Conservation (phyloP, 2,797 vertebrate genomes). For the Paedocypris micromegethes region DNA sequence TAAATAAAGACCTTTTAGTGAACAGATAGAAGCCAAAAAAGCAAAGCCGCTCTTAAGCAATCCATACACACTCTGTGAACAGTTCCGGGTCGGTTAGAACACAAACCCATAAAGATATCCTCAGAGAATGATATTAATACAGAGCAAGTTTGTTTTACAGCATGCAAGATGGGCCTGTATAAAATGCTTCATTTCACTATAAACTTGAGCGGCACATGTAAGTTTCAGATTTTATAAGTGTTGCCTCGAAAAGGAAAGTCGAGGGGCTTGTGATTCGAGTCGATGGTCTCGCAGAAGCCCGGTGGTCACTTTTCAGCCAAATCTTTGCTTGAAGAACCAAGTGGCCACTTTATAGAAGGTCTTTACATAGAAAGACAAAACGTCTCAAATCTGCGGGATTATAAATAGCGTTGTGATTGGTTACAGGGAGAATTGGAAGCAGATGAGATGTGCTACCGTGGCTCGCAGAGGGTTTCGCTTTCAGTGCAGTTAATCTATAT, state of each 20-base stretch:
- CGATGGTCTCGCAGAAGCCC: too few relatives aligned
- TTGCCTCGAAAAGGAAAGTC: too few relatives aligned
- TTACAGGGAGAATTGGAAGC: constrained; percentile 87
- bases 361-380: constrained; percentile 86
- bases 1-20: neutral
- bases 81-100: constrained; percentile 62
- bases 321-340: constrained; percentile 57
- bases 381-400: constrained; percentile 87
- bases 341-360: constrained; percentile 82
- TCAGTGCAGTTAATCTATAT: constrained; percentile 47
- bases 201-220: constrained; percentile 50
- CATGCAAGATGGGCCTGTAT: constrained; percentile 32
- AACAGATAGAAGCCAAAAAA: constrained; percentile 54
- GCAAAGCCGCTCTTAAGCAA: constrained; percentile 55
- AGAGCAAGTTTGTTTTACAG: constrained; percentile 29
- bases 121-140: constrained; percentile 42
- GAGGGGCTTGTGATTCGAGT: too few relatives aligned
- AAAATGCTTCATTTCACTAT: constrained; percentile 49
- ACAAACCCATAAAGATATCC: constrained; percentile 54
- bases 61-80: constrained; percentile 53
- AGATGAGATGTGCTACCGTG: constrained; percentile 68
- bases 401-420: constrained; percentile 92
- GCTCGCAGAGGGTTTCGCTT: constrained; percentile 1
- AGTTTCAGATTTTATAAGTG: constrained; percentile 49
- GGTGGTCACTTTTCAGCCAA: too few relatives aligned